Evolutionary conservation across 2,797 vertebrate species (phyloP).

Genomic region (Gallinago solitaria): DNA sequence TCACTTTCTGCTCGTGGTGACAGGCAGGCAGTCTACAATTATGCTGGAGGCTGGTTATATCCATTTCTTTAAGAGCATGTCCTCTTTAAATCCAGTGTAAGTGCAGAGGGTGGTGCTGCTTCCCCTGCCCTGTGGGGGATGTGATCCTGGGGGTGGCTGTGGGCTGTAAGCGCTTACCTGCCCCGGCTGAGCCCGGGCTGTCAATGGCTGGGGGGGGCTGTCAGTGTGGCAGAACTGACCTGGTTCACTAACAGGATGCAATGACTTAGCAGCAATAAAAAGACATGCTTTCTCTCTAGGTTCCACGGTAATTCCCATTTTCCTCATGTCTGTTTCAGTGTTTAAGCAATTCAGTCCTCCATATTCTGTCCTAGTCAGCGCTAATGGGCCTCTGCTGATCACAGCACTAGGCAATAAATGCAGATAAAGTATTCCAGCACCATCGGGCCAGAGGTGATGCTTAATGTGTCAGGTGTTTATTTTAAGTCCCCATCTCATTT

Average conservation of each 20-base stretch:
- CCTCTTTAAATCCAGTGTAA: neutral
- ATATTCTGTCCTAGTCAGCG: neutral
- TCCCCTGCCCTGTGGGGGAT: too few relatives aligned
- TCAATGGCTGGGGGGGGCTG: neutral
- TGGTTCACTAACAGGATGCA: neutral
- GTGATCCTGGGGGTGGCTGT: neutral
- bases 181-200: neutral
- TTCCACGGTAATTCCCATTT: neutral
- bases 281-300: neutral
- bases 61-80: accelerated
- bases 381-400: neutral
- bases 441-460: neutral
- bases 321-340: neutral
- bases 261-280: accelerated
- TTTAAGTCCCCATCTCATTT: neutral
- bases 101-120: neutral
- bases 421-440: neutral
- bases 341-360: neutral
- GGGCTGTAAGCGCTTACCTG: neutral
- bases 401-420: neutral
- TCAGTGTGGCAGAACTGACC: accelerated
- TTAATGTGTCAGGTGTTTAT: neutral
- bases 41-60: neutral
- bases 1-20: neutral
- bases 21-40: neutral